Evolutionary conservation across 35 echinoderm and acorn worm genomes (phyloP), one percentile per base, ranked within the genome.

Genomic region (Diadema setosum): DNA sequence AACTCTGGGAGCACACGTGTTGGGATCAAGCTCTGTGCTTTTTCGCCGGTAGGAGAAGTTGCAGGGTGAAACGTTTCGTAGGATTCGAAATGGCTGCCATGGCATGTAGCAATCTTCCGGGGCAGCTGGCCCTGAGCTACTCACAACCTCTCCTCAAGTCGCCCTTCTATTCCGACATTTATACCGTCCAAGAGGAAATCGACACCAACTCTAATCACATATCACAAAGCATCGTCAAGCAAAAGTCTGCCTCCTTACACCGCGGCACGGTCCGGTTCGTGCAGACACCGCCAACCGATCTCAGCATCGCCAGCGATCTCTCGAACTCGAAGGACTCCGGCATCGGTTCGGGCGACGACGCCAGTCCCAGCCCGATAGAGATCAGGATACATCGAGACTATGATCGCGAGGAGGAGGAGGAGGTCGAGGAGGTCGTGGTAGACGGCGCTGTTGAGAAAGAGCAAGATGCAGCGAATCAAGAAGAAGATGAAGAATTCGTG

Each of bases 291-390:
- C 9, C 73, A 33, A 17, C 33, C 0, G 34, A 78, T 78, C 44
- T 78, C 16, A 41, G 35, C 34, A 78, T 34, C 3, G 37, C 63
- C 63, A 78, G 40, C 73, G 73, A 78, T 44, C 40, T 78, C 21
- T 78, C 73, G 73, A 78, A 78, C 73, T 78, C 73, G 35, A 78
- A 78, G 4, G 73, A 78, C 40, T 78, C 73, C 3, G 73, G 73
- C 3, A 78, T 78, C 36, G 73, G 73, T 14, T 42, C 35, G 15
- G 25, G 73, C 39, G 73, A 78, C 33, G 73, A 78, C 73, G 37
- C 30, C 63, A 67, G 37, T 34, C n/a, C n/a, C 48, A 78, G 73
- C 18, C 73, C 39, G 34, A 36, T 34, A 2, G 73, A 78, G 35
- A 78, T 3, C 14, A 25, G 27, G 33, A 78, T 78, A 33, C 9